Base-by-base conservation (phyloP, 2,888 invertebrate species). In the Calameuta idolon region DNA sequence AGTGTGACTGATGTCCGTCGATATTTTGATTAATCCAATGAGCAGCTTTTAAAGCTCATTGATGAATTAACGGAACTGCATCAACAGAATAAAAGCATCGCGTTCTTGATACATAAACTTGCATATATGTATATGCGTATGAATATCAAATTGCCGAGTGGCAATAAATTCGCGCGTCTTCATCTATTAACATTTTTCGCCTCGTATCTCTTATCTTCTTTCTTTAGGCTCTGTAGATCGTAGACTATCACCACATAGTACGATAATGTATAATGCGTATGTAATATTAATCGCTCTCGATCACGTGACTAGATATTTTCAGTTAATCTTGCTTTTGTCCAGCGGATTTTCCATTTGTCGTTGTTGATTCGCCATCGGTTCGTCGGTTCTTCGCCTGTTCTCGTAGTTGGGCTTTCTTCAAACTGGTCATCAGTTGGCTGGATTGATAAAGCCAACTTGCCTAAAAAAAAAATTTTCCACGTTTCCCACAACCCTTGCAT, bases 361-460 rank as follows among this genome's bases (percentile, higher is more conserved):
- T 82, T 34, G 76, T 77, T 35, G 76, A 71, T 73, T 87, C 88
- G 23, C 81, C 83, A 75, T 85, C 85, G 69, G 79, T 81, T 73
- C 86, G 86, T 68, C 89, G 87, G 82, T 87, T 90, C 91, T 94
- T 94, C 79, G 94, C 92, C 77, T 94, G 94, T 86, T 96, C 95
- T 85, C 94, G 93, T 34, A 97, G 91, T 89, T 97, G 97, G 1
- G 97, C 96, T 85, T 94, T 94, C 92, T 97, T 97, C 82, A 97
- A 90, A 87, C 96, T 96, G 34, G 96, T 95, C 96, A 98, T 97
- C 85, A 98, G 92, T 90, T 96, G 96, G 76, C 97, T 97, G 0
- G 97, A 97, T 87, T 96, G 96, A 91, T 96, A 97, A 78, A 98
- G 92, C 97, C 98, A 98, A 83, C 96, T 96, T 77, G 97, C 97